phyloP scores from a whole-genome alignment of 2,113 vertebrate genomes.

The Oryzias javanicus region DNA sequence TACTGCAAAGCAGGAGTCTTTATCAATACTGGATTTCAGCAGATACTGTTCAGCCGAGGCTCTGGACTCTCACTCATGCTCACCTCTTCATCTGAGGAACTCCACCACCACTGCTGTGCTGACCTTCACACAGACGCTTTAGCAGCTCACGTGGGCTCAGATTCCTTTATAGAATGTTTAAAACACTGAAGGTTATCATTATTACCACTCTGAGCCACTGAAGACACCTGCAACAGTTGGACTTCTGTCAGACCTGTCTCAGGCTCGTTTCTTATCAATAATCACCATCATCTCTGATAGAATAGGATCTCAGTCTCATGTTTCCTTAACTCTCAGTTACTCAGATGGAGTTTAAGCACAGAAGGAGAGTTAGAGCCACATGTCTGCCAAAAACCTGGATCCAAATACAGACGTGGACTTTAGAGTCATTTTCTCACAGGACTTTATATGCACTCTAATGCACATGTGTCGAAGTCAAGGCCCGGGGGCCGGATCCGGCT shows the following conservation, averaged over 20 bases:
- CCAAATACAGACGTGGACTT: not conserved
- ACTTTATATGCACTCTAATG: not conserved
- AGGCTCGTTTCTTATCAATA: not conserved
- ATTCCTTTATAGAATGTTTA: too few species aligned
- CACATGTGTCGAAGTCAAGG: too few species aligned
- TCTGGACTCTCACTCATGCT: not conserved
- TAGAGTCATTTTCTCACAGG: too few species aligned
- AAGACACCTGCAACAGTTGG: too few species aligned
- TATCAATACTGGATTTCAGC: slow-evolving; percentile 48
- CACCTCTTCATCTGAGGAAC: slow-evolving; percentile 8
- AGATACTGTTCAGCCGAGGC: slow-evolving; percentile 6
- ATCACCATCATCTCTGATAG: not conserved
- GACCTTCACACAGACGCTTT: too few species aligned
- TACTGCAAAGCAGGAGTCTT: slow-evolving; percentile 5
- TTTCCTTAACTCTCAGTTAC: not conserved
- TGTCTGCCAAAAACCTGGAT: not conserved
- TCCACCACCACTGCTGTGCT: too few species aligned
- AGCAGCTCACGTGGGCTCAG: too few species aligned
- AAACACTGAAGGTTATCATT: too few species aligned
- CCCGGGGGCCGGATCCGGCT: too few species aligned
- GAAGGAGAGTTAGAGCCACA: not conserved
- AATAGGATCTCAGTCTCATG: slow-evolving; percentile 7
- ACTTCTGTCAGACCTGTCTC: not conserved
- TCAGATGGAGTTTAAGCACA: slow-evolving; percentile 3
- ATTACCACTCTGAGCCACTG: too few species aligned